Evolutionary conservation across 2,888 invertebrate genomes (phyloP), one percentile per base, ranked within the genome.

Genomic region (Tryphoninae sp.): DNA sequence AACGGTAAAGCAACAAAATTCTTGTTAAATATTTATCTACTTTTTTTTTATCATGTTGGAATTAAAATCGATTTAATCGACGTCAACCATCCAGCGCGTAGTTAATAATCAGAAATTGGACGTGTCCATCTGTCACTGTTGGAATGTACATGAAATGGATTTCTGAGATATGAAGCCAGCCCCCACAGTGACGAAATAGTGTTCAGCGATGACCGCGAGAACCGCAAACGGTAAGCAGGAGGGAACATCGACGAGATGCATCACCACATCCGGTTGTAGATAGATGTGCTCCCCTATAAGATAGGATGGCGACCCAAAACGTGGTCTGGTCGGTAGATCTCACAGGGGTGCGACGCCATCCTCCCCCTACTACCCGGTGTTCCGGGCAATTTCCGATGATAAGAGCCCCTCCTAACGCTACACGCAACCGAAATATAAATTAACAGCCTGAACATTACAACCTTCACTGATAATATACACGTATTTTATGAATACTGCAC

Each of bases 301-400:
- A 65, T 65, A 65, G 65, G 45, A 42, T 45, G 40, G 55, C 62
- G 33, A 58, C 64, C 72, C 45, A 42, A 79, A 82, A 67, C 49
- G 68, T 42, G 65, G 53, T 78, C 59, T 55, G 72, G 73, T 62
- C 55, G 64, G 23, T 40, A 79, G 79, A 82, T 79, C 79, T 64
- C 73, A 59, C 68, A 64, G 69, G 80, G 80, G 82, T 77, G 76
- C 73, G 67, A 82, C 73, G 76, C 76, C 72, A 33, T 26, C 6
- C 33, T 33, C 33, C 6, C 33, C 33, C 33, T 33, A 6, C 33
- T 33, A 1, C 33, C 33, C 82, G 72, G 73, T 73, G 80, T 80
- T 82, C 64, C 77, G 77, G 80, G 73, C 82, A 80, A 82, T 82
- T 82, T 82, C 82, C 82, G 82, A 80, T 80, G 82, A 82, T 82